Conservation (phyloP, 2,113 vertebrate genomes). For the Cariama cristata region DNA sequence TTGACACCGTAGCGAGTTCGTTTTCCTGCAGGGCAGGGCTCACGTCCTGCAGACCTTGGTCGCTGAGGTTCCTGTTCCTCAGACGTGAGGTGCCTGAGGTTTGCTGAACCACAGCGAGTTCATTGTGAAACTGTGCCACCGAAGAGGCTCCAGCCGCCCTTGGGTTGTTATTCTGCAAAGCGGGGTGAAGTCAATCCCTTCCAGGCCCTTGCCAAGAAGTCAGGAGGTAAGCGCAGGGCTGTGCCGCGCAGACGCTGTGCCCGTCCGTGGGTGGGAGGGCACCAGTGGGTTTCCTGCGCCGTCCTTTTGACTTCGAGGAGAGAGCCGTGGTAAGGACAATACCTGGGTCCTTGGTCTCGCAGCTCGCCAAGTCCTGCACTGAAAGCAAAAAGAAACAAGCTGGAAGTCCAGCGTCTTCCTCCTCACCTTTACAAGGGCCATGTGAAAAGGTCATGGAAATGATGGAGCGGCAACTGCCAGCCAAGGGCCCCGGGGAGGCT, state of each 20-base stretch:
- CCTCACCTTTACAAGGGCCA: background rate
- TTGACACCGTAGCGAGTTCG: background rate
- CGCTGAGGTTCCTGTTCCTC: background rate
- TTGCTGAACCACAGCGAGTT: background rate
- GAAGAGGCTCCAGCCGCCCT: background rate
- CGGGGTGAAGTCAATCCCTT: background rate
- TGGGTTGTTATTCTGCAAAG: background rate
- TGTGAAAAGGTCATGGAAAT: background rate
- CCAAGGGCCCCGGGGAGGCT: fast-evolving
- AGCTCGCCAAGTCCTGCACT: background rate
- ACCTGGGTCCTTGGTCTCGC: background rate
- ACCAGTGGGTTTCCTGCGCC: background rate
- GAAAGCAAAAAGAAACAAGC: background rate
- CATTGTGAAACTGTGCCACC: background rate
- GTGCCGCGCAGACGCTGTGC: background rate
- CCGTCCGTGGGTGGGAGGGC: fast-evolving
- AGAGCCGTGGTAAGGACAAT: fast-evolving
- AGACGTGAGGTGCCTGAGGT: background rate
- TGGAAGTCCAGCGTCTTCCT: background rate
- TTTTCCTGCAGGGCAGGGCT: constrained; percentile 34
- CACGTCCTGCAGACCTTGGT: background rate
- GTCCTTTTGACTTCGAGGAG: fast-evolving
- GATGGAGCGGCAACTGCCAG: background rate
- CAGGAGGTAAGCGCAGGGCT: fast-evolving
- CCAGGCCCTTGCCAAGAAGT: background rate